Evolutionary conservation across 2,113 vertebrate species (phyloP).

Genomic region (Protobothrops flavoviridis): DNA sequence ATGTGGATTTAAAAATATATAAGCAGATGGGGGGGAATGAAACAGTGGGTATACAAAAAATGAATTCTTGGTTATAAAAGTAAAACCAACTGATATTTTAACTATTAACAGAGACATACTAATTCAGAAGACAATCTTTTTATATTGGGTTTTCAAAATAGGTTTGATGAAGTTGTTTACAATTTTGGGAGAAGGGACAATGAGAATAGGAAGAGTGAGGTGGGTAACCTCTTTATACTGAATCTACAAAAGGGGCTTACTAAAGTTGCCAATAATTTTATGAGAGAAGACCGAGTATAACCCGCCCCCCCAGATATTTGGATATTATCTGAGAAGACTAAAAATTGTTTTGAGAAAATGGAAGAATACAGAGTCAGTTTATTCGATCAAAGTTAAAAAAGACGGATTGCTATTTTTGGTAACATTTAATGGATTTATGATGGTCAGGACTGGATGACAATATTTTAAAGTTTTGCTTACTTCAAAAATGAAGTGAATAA

Average conservation of each 20-base stretch:
- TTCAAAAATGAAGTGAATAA: not conserved
- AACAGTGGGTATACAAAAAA: not conserved
- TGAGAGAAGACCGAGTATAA: not conserved
- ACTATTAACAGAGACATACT: not conserved
- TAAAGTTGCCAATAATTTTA: not conserved
- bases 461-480: not conserved
- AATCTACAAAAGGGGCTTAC: not conserved
- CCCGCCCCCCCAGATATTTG: not conserved
- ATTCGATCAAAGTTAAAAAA: not conserved
- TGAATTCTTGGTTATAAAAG: not conserved
- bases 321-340: not conserved
- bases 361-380: not conserved
- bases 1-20: not conserved
- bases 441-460: not conserved
- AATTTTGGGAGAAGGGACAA: not conserved
- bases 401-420: not conserved
- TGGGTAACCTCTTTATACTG: not conserved
- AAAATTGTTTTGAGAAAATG: not conserved
- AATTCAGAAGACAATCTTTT: not conserved
- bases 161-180: not conserved
- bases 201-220: not conserved
- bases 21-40: not conserved
- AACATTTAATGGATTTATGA: not conserved
- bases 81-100: not conserved
- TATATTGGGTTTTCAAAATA: not conserved